Base-by-base conservation (phyloP, 2,888 invertebrate genomes). In the Thereva nobilitata region DNA sequence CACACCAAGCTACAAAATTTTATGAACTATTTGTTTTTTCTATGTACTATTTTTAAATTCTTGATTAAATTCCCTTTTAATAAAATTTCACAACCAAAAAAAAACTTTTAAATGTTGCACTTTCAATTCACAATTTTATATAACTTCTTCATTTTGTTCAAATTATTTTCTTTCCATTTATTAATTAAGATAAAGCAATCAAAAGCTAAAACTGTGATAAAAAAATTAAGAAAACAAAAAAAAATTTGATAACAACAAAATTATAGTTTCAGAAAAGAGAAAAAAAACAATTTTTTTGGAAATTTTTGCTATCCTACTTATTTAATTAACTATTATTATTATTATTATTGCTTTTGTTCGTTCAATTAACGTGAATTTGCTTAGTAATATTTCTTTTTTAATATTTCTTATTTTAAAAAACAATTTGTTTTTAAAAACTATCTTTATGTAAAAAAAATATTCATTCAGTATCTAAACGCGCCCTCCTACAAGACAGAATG, bases 171-270 rank as follows among this genome's bases (percentile, higher is more conserved):
- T 49, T 53, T 34, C n/a, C 45, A 54, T 55, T 64, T 54, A 45
- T 64, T 47, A 38, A 42, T 53, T 10, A 64, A 55, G 57, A 67
- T 42, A 50, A 68, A 66, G 56, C 68, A 66, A 68, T 68, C 68
- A 68, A 68, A 68, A 68, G 66, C 66, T 66, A 55, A 66, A 66
- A 68, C 68, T 68, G 68, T 68, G 68, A 68, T 68, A 68, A 66
- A 55, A 55, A 55, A 59, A 23, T 23, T 23, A 23, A 23, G 23
- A 23, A 23, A 23, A 23, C 23, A 61, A 50, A 49, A 67, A n/a
- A 63, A 55, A 55, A 38, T 34, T 56, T 61, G 38, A 49, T 53
- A 10, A 67, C 47, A 42, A 34, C 49, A 49, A 50, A 64, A 64
- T 47, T 23, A 1, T 23, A 23, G 23, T 64, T 59, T 67, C 44